These are phyloP conservation scores for Metopia argyrocephala DNA, from an alignment of 2,888 invertebrate genomes.

Conservation along the genomic window DNA sequence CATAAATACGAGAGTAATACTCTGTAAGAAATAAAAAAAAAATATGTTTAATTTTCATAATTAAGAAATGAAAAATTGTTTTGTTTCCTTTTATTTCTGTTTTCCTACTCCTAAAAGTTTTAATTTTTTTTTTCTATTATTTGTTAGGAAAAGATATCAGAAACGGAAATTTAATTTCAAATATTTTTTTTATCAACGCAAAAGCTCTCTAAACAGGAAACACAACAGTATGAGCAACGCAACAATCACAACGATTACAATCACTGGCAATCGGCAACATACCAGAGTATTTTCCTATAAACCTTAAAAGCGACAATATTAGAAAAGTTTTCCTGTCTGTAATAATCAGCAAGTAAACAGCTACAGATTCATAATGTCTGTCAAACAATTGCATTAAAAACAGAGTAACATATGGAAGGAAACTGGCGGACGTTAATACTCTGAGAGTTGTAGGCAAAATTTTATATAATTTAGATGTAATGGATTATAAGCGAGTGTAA, in stretches of 20 bases:
- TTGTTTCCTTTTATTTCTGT: background rate
- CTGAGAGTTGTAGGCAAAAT: no score
- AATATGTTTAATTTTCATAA: conserved; percentile 29
- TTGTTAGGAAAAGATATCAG: conserved; percentile 29
- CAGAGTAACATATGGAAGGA: no score
- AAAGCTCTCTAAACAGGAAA: conserved; percentile 16
- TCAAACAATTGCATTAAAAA: no score
- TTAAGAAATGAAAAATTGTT: background rate
- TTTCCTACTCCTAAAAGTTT: background rate
- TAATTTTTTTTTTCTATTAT: conserved; percentile 1
- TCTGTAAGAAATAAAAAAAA: conserved; percentile 5
- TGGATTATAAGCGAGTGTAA: no score
- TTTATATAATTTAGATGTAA: no score
- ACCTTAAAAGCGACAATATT: conserved; percentile 26
- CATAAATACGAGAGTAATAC: no score
- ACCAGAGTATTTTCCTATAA: conserved; percentile 40
- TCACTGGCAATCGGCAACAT: background rate
- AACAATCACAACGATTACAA: background rate
- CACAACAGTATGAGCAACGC: conserved; percentile 12
- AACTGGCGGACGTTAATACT: no score
- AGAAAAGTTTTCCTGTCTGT: background rate
- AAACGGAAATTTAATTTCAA: conserved; percentile 60
- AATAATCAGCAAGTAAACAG: background rate
- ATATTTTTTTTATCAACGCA: conserved; percentile 50
- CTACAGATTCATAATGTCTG: no score